Conservation (phyloP, 2,113 vertebrate genomes). For the Scomber scombrus region DNA sequence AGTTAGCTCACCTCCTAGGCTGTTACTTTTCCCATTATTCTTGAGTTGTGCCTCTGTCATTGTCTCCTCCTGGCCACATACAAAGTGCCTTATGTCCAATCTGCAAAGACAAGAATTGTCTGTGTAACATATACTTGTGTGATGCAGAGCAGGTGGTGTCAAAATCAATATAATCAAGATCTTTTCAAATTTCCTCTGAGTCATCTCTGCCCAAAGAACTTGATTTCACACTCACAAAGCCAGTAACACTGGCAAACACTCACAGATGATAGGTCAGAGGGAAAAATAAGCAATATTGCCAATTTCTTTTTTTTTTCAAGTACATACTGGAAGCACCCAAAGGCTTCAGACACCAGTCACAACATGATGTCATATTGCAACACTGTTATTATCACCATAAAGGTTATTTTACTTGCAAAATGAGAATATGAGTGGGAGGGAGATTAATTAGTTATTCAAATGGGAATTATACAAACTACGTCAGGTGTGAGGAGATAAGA, state of each 20-base stretch:
- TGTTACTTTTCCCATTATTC: conserved; percentile 50
- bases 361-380: not conserved
- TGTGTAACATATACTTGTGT: not conserved
- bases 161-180: conserved; percentile 54
- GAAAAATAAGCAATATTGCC: not conserved
- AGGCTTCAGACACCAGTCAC: not conserved
- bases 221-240: conserved; percentile 38
- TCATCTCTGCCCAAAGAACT: conserved; percentile 29
- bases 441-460: not conserved
- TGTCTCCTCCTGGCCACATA: conserved; percentile 24
- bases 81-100: conserved; percentile 24
- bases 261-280: conserved; percentile 24
- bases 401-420: conserved; percentile 6
- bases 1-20: conserved; percentile 35
- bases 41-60: conserved; percentile 38
- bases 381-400: not conserved
- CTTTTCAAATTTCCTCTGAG: conserved; percentile 25
- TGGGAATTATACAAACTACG: not conserved
- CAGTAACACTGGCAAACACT: conserved; percentile 9
- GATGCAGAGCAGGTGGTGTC: not conserved
- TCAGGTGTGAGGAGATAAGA: too few relatives aligned
- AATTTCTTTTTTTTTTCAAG: not conserved
- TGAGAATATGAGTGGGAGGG: not conserved
- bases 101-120: not conserved
- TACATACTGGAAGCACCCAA: not conserved